Percentiles rank a stretch among this genome's conserved stretches.
phyloP scores from a whole-genome alignment of 2,888 invertebrate genomes.

The Notodonta dromedarius region DNA sequence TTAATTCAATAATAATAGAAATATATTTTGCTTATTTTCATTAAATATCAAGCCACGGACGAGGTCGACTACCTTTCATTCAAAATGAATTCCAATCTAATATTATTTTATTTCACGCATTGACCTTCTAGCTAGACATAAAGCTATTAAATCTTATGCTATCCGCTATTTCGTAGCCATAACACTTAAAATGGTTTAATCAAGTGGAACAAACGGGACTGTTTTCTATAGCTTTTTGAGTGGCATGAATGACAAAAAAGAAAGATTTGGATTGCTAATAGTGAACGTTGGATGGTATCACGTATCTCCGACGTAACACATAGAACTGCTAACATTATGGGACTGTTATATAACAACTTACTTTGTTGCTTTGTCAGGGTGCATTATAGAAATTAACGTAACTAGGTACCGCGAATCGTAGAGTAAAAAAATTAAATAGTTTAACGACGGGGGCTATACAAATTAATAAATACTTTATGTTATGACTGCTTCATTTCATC shows the following conservation, averaged over 20 bases:
- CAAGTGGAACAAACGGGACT: slow-evolving; percentile 14
- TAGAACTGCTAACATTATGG: slow-evolving; percentile 6
- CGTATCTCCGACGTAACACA: slow-evolving; percentile 1
- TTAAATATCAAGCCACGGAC: slow-evolving; percentile 10
- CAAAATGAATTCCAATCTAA: slow-evolving; percentile 13
- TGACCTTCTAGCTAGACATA: slow-evolving; percentile 10
- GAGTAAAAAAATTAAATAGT: too few relatives aligned
- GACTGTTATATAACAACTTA: slow-evolving; percentile 18
- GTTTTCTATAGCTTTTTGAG: slow-evolving; percentile 22
- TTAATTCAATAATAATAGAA: too few relatives aligned
- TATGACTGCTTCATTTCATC: too few relatives aligned
- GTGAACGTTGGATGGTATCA: slow-evolving; percentile 10
- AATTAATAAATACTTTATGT: too few relatives aligned
- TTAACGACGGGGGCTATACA: too few relatives aligned
- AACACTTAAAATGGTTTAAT: slow-evolving; percentile 14
- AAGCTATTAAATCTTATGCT: slow-evolving; percentile 1
- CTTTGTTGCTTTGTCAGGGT: slow-evolving; percentile 6
- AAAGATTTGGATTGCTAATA: slow-evolving; percentile 3
- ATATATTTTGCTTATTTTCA: neutral
- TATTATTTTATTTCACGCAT: slow-evolving; percentile 6
- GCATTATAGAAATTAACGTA: too few relatives aligned
- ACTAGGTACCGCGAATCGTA: too few relatives aligned
- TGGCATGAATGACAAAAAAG: slow-evolving; percentile 20
- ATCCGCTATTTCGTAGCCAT: slow-evolving; percentile 4
- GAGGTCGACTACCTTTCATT: slow-evolving; percentile 27